These are phyloP conservation scores for Collichthys lucidus DNA, from an alignment of 2,113 vertebrate species.

Conservation along the genomic window DNA sequence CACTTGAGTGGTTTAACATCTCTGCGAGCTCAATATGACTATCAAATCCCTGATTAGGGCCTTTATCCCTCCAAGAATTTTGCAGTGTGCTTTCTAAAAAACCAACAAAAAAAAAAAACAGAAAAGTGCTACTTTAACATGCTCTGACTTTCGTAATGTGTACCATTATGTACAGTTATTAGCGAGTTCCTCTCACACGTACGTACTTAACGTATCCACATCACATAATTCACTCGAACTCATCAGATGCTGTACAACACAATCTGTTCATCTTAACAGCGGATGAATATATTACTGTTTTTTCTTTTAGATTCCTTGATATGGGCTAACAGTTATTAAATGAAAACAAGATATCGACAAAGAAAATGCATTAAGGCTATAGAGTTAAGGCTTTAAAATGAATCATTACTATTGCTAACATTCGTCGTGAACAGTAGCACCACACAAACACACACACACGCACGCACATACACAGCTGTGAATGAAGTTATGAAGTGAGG, in stretches of 20 bases:
- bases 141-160: constrained; percentile 43
- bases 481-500: constrained; percentile 51
- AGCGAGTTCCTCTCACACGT: constrained; percentile 19
- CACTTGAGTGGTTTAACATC: constrained; percentile 76
- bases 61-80: constrained; percentile 74
- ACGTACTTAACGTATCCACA: neutral
- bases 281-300: constrained; percentile 20
- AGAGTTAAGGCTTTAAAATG: constrained; percentile 66
- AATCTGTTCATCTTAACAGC: constrained; percentile 25
- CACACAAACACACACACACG: constrained; percentile 12
- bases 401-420: constrained; percentile 36
- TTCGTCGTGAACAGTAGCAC: constrained; percentile 44
- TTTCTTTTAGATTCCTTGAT: constrained; percentile 16
- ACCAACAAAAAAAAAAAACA: constrained; percentile 11
- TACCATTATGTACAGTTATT: constrained; percentile 46
- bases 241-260: constrained; percentile 7
- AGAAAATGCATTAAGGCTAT: constrained; percentile 62
- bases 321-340: constrained; percentile 8
- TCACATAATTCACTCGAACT: constrained; percentile 29
- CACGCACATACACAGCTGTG: constrained; percentile 25
- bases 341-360: constrained; percentile 37
- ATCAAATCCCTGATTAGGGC: constrained; percentile 73
- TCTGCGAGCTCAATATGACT: constrained; percentile 59
- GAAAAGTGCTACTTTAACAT: constrained; percentile 67
- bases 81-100: constrained; percentile 38